phyloP scores from a whole-genome alignment of 2,113 vertebrate genomes.

The Rhabdomys dilectus region DNA sequence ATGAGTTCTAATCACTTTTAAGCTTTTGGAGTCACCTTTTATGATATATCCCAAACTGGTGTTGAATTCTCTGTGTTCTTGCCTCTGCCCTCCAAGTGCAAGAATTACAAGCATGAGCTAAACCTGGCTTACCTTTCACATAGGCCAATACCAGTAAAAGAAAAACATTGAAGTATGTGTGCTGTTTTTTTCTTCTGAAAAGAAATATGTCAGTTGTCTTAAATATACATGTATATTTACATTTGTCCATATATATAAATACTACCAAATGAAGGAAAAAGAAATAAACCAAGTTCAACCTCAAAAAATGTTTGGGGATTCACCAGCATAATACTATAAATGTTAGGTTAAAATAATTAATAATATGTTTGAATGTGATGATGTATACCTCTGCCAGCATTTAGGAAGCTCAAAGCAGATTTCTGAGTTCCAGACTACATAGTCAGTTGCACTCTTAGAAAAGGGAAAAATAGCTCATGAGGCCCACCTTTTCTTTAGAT shows the following conservation, averaged over 20 bases:
- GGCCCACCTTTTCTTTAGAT: not conserved
- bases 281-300: not conserved
- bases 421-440: not conserved
- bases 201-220: not conserved
- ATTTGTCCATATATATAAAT: not conserved
- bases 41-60: not conserved
- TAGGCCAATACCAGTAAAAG: not conserved
- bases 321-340: not conserved
- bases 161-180: not conserved
- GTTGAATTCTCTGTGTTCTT: not conserved
- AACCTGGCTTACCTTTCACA: not conserved
- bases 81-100: not conserved
- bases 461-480: not conserved
- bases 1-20: not conserved
- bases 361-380: not conserved
- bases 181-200: slow-evolving; percentile 44
- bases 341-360: not conserved
- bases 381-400: not conserved
- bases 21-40: not conserved
- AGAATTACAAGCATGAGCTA: not conserved
- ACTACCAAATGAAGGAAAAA: not conserved
- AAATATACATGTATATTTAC: not conserved
- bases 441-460: not conserved
- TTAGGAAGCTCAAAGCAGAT: not conserved
- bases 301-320: not conserved